phyloP scores from a whole-genome alignment of 1,140 invertebrate genomes.

The Amphibalanus amphitrite region DNA sequence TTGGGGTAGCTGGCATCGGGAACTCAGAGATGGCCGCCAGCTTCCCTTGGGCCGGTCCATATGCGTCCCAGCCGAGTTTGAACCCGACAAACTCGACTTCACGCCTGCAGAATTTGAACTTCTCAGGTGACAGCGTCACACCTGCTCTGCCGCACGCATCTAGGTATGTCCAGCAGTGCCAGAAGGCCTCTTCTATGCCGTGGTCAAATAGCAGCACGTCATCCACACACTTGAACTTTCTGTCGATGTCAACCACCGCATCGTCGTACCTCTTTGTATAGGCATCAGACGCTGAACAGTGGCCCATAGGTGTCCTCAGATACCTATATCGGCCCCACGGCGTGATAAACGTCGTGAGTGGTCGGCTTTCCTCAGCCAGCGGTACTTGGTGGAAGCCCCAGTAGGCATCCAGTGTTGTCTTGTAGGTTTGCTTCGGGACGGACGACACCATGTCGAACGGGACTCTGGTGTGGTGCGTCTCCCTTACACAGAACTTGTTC shows the following conservation, averaged over 20 bases:
- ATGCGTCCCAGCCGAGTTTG: conserved; percentile 6
- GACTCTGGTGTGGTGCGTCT: conserved; percentile 6
- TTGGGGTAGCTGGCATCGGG: conserved; percentile 6
- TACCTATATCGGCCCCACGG: conserved; percentile 6
- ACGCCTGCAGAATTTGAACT: conserved; percentile 11
- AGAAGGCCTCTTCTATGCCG: conserved; percentile 6
- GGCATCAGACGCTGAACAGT: conserved; percentile 5
- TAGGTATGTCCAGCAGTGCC: conserved; percentile 8
- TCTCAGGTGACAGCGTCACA: conserved; percentile 9
- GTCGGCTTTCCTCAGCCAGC: conserved; percentile 5
- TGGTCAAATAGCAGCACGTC: conserved; percentile 7
- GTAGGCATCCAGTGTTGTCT: conserved; percentile 7
- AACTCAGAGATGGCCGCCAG: background rate
- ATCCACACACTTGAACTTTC: conserved; percentile 7
- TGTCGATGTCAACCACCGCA: background rate
- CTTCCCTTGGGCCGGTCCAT: background rate
- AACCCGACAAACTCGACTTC: conserved; percentile 6
- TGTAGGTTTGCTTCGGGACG: conserved; percentile 1
- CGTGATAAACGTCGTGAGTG: conserved; percentile 4
- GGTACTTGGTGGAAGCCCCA: conserved; percentile 4
- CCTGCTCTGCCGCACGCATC: conserved; percentile 4
- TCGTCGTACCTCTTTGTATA: conserved; percentile 6
- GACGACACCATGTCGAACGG: conserved; percentile 5
- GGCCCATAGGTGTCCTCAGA: background rate
- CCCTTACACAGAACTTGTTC: conserved; percentile 1